Evolutionary conservation across 2,113 vertebrate species (phyloP).

Genomic region (Melierax canorus): DNA sequence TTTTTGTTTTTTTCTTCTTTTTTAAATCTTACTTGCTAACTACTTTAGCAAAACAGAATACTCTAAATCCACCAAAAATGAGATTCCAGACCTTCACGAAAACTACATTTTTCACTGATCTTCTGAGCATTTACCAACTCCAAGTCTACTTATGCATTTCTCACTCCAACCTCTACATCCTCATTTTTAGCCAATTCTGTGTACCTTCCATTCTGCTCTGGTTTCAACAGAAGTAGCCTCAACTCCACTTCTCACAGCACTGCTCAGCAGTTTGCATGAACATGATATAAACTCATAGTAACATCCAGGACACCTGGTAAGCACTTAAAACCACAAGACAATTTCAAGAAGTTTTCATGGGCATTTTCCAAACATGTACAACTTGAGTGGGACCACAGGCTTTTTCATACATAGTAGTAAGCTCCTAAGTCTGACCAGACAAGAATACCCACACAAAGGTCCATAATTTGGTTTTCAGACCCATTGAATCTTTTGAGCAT

Average conservation of each 20-base stretch:
- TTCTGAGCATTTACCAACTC: not conserved
- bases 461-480: not conserved
- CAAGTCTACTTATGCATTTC: not conserved
- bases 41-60: not conserved
- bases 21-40: not conserved
- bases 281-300: not conserved
- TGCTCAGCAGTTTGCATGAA: not conserved
- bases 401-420: not conserved
- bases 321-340: not conserved
- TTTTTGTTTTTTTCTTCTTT: not conserved
- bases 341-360: not conserved
- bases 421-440: not conserved
- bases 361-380: rapidly evolving
- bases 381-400: rapidly evolving
- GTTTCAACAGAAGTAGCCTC: not conserved
- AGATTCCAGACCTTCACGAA: not conserved
- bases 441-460: not conserved
- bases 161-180: not conserved
- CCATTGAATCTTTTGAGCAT: too few species aligned
- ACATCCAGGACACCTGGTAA: not conserved
- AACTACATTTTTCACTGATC: not conserved
- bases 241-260: not conserved
- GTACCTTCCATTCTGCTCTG: rapidly evolving
- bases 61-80: not conserved
- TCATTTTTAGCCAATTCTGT: not conserved